Evolutionary conservation across 2,113 vertebrate species (phyloP).

Genomic region (Rhombomys opimus): DNA sequence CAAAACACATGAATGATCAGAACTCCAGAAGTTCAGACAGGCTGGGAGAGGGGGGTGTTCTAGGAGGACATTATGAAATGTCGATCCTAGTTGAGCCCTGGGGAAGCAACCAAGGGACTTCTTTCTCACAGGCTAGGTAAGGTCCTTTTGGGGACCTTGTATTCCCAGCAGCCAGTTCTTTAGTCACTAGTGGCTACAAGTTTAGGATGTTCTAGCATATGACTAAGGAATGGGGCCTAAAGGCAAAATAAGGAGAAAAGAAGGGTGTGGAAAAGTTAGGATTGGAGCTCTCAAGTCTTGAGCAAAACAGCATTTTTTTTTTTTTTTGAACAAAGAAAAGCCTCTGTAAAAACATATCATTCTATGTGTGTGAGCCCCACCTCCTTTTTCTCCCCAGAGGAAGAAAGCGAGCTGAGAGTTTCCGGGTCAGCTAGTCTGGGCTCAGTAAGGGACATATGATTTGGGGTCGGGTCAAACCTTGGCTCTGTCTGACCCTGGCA

Average conservation of each 20-base stretch:
- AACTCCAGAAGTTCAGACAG: neutral
- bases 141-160: neutral
- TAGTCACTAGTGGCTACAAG: neutral
- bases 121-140: neutral
- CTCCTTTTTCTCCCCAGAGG: neutral
- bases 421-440: neutral
- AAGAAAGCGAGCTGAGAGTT: neutral
- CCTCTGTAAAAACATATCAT: slow-evolving; percentile 11
- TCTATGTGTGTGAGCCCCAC: neutral
- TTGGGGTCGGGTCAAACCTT: neutral
- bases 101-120: neutral
- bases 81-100: neutral
- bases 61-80: neutral
- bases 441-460: neutral
- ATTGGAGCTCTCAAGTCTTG: neutral
- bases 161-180: slow-evolving; percentile 7
- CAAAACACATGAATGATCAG: neutral
- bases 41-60: neutral
- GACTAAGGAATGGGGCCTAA: neutral
- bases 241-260: neutral
- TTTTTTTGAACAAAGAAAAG: neutral
- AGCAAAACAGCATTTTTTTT: neutral
- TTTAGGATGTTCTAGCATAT: neutral
- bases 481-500: neutral
- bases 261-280: neutral